Evolutionary conservation across 53 echinoderm and acorn worm genomes (phyloP), one percentile per base, ranked within the genome.

Genomic region (Mesocentrotus franciscanus): DNA sequence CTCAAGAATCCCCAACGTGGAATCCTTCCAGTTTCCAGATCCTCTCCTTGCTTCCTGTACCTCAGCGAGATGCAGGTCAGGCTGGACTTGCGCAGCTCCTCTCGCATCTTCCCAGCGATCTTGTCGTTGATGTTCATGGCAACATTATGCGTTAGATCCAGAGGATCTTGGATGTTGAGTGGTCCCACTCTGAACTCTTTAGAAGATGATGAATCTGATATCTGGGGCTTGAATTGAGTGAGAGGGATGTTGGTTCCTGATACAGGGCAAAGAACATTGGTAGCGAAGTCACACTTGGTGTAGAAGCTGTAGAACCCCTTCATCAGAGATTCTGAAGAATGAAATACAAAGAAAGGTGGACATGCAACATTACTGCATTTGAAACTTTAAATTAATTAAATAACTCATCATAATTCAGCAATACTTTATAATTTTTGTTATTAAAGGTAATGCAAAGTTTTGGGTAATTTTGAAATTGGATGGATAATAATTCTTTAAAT

Each of bases 61-160:
- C 93, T 85, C 10, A 78, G 70, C 15, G 96, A 95, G 68, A 95
- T 98, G 66, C 97, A 97, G 7, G 95, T 68, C 60, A 90, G 42
- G 22, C 93, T 95, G 60, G 98, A 95, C 8, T 85, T 94, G 60
- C 92, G 95, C 13, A 96, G 74, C 93, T 97, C 97, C 60, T 95
- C 92, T 26, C 92, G 36, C 62, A 98, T 71, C 59, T 78, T 95
- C 30, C 90, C 74, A 1, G 85, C 94, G 10, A 95, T 94, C 78
- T 97, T 98, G 68, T 99, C 99, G 70, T 98, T 99, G 90, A 99
- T 96, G 61, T 99, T 99, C 56, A 96, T 72, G 6, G 99, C 95
- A 7, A 97, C 97, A 61, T 99, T 99, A 83, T 99, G 99, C 33
- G 96, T 94, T 9, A 98, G 95, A 71, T 99, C 99, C 59, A 99